Evolutionary conservation across 2,797 vertebrate species (phyloP).

Genomic region (Poecilia picta): DNA sequence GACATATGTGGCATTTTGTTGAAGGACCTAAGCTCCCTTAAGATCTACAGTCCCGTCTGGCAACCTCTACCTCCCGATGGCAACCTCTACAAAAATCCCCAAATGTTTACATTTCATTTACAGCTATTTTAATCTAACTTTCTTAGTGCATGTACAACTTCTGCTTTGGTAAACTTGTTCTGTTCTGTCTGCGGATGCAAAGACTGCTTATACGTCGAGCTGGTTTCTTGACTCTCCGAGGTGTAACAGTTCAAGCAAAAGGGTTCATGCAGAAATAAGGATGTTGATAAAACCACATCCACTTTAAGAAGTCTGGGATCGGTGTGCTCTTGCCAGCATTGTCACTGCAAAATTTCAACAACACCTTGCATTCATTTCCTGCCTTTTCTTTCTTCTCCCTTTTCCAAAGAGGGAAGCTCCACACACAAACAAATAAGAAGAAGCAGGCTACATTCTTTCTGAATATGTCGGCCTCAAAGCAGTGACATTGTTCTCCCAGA

Average conservation of each 20-base stretch:
- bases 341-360: conserved; percentile 8
- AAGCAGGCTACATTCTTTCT: conserved; percentile 24
- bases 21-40: background rate
- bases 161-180: background rate
- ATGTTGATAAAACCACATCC: conserved; percentile 17
- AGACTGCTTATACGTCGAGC: background rate
- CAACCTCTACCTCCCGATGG: too few relatives aligned
- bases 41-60: background rate
- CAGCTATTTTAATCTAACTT: background rate
- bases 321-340: background rate
- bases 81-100: background rate
- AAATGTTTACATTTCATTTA: background rate
- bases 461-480: conserved; percentile 19
- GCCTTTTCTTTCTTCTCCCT: conserved; percentile 18
- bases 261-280: background rate
- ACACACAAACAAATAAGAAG: conserved; percentile 36
- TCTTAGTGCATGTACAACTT: background rate
- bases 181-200: background rate
- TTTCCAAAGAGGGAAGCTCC: conserved; percentile 30
- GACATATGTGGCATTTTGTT: background rate
- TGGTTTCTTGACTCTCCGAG: background rate
- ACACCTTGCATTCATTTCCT: conserved; percentile 40
- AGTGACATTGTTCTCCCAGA: conserved; percentile 34
- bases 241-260: conserved; percentile 14
- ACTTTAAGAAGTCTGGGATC: background rate